Evolutionary conservation across 2,113 vertebrate species (phyloP).

Genomic region (Pygoscelis antarcticus): DNA sequence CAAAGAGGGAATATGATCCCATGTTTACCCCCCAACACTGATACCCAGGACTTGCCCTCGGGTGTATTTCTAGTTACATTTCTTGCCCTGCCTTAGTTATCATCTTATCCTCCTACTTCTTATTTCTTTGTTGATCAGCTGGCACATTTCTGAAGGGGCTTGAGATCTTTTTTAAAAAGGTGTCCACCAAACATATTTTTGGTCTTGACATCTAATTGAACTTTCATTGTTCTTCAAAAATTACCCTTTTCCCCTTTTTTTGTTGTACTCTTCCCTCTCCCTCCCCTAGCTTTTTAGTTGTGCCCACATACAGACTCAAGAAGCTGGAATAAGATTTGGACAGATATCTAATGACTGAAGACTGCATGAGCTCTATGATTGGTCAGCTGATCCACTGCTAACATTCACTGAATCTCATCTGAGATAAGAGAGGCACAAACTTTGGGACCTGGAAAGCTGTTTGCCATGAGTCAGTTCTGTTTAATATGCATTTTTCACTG

Average conservation of each 20-base stretch:
- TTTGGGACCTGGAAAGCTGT: not conserved
- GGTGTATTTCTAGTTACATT: not conserved
- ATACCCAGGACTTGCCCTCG: not conserved
- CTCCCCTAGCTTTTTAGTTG: not conserved
- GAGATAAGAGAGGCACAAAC: not conserved
- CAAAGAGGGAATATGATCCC: not conserved
- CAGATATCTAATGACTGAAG: not conserved
- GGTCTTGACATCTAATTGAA: not conserved
- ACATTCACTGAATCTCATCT: not conserved
- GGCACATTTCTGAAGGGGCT: not conserved
- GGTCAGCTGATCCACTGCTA: not conserved
- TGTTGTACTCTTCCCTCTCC: not conserved
- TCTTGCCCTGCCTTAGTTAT: not conserved
- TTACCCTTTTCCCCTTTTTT: not conserved
- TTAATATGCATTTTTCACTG: not conserved
- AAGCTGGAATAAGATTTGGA: not conserved
- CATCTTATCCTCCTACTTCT: not conserved
- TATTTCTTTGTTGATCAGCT: not conserved
- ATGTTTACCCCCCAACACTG: not conserved
- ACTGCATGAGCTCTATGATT: accelerated
- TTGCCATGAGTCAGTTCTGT: not conserved
- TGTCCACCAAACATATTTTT: accelerated
- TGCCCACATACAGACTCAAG: not conserved
- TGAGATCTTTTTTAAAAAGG: not conserved
- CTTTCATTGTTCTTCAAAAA: not conserved